Evolutionary conservation across 2,797 vertebrate genomes (phyloP).

Genomic region (Euphonia xanthogaster): DNA sequence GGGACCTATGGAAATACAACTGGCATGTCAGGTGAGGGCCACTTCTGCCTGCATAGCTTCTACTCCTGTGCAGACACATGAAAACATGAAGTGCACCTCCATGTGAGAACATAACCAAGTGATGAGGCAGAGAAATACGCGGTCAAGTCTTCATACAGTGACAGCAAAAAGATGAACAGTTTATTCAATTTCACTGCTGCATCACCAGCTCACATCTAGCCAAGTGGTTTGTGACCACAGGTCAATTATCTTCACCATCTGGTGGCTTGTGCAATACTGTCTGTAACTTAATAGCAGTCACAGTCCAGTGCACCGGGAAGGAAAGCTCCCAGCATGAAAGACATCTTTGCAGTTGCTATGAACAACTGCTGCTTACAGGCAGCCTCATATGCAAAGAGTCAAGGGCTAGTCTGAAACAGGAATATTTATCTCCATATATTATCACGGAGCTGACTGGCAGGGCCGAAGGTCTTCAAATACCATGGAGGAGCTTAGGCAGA

Average conservation of each 20-base stretch:
- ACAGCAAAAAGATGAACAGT: background rate
- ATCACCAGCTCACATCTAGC: background rate
- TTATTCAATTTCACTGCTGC: background rate
- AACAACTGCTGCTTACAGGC: background rate
- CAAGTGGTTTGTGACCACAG: background rate
- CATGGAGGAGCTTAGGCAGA: background rate
- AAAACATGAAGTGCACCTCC: accelerated
- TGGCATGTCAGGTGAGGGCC: background rate
- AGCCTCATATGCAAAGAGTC: background rate
- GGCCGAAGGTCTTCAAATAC: background rate
- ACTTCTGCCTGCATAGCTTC: background rate
- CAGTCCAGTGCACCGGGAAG: background rate
- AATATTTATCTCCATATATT: background rate
- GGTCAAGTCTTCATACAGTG: background rate
- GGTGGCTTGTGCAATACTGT: background rate
- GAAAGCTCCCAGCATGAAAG: background rate
- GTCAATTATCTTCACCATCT: conserved; percentile 21
- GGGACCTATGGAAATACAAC: background rate
- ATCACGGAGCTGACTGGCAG: background rate
- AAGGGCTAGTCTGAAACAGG: background rate
- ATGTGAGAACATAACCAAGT: background rate
- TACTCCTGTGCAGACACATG: background rate
- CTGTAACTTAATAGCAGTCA: background rate
- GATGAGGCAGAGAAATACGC: background rate
- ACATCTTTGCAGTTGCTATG: background rate